Evolutionary conservation across 2,113 vertebrate species (phyloP).

Genomic region (mouse (Mus musculus)): DNA sequence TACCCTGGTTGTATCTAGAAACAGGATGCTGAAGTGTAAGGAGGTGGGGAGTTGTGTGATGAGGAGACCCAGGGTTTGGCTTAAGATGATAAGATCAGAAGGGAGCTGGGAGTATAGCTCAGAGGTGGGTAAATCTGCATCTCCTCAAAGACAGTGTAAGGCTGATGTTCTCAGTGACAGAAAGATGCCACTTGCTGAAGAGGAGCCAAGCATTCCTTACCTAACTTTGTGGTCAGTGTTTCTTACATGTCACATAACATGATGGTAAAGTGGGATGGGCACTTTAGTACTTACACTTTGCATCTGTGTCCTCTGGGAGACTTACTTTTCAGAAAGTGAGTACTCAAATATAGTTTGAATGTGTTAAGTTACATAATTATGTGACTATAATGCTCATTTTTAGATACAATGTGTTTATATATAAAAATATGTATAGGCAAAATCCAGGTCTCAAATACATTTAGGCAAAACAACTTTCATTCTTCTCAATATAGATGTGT

Average conservation of each 20-base stretch:
- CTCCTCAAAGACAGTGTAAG: neutral
- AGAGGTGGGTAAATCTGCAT: too few species aligned
- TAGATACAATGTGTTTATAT: neutral
- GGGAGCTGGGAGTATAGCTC: neutral
- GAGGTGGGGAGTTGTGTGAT: neutral
- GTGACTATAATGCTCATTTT: slow-evolving; percentile 1
- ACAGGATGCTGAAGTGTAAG: neutral
- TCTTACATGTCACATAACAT: neutral
- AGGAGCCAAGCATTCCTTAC: neutral
- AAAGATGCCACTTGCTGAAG: neutral
- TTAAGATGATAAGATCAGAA: neutral
- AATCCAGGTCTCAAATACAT: neutral
- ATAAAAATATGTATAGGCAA: neutral
- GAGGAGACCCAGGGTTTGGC: neutral
- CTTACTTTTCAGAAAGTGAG: neutral
- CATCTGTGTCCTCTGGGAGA: neutral
- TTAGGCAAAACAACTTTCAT: neutral
- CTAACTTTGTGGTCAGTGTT: slow-evolving; percentile 8
- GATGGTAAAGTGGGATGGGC: neutral
- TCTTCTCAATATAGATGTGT: slow-evolving; percentile 16
- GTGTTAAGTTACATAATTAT: slow-evolving; percentile 27
- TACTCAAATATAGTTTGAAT: slow-evolving; percentile 8
- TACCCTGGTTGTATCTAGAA: neutral
- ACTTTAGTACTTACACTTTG: neutral
- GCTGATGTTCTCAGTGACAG: neutral